A percentile compares a stretch with the other conserved stretches of the same genome.
These are phyloP conservation scores for Ephialtes manifestator DNA, from an alignment of 2,888 invertebrate genomes.

Conservation along the genomic window DNA sequence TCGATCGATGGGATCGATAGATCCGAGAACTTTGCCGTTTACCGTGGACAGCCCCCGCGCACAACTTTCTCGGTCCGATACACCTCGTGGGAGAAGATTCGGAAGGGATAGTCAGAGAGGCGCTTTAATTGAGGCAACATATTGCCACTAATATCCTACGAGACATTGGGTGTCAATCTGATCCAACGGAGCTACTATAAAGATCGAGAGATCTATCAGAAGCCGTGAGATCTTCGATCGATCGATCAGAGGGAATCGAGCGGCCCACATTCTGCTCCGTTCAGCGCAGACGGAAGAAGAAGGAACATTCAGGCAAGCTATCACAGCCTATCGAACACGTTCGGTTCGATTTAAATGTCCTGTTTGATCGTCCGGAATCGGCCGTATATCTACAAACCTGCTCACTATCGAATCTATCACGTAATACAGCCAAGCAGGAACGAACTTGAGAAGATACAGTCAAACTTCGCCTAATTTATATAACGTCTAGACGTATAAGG, in stretches of 20 bases:
- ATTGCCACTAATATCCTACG: conserved; percentile 83
- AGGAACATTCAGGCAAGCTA: conserved; percentile 49
- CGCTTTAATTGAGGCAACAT: conserved; percentile 83
- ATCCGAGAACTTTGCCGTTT: conserved; percentile 7
- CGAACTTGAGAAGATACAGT: neutral
- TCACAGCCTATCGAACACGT: conserved; percentile 79
- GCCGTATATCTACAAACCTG: conserved; percentile 60
- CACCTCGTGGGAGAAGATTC: conserved; percentile 41
- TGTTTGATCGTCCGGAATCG: conserved; percentile 81
- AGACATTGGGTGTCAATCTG: conserved; percentile 74
- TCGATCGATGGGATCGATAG: conserved; percentile 28
- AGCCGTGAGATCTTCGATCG: conserved; percentile 48
- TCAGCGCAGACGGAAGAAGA: conserved; percentile 61
- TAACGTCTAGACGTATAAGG: too few species aligned
- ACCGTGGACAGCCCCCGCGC: conserved; percentile 26
- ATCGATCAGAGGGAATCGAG: conserved; percentile 18
- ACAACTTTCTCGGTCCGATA: conserved; percentile 36
- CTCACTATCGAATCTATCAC: conserved; percentile 18
- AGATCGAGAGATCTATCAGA: conserved; percentile 21
- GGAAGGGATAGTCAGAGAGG: neutral
- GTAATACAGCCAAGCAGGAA: conserved; percentile 7
- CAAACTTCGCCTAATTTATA: too few species aligned
- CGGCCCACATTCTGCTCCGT: conserved; percentile 33
- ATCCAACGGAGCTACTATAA: conserved; percentile 64
- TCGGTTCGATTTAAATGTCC: conserved; percentile 82